Percentiles rank a stretch among this genome's conserved stretches.
Conservation (phyloP, 1,140 invertebrate genomes). For the Ostrea edulis region DNA sequence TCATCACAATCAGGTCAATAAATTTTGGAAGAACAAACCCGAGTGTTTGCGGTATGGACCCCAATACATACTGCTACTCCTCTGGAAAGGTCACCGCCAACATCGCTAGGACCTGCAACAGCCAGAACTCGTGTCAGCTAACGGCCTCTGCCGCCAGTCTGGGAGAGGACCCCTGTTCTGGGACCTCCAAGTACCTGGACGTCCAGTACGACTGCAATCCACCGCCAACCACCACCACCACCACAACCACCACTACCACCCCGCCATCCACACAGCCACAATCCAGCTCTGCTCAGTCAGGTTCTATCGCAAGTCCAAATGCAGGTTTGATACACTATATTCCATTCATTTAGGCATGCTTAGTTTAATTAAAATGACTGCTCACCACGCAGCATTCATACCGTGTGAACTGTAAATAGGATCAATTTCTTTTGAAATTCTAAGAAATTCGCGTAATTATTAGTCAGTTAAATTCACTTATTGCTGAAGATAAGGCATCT, state of each 20-base stretch:
- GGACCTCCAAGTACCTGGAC: constrained; percentile 53
- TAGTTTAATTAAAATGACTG: background rate
- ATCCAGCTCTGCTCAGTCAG: background rate
- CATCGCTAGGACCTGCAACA: constrained; percentile 52
- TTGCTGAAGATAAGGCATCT: no score
- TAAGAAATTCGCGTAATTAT: no score
- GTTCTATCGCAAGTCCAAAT: constrained; percentile 31
- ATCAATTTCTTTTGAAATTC: no score
- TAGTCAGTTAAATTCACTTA: no score
- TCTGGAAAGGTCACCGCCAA: constrained; percentile 48
- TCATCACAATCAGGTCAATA: constrained; percentile 51
- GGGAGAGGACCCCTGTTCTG: constrained; percentile 53
- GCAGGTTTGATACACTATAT: background rate
- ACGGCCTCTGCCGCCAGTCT: constrained; percentile 40
- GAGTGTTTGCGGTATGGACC: constrained; percentile 46
- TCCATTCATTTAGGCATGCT: background rate
- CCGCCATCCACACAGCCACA: background rate
- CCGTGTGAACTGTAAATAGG: no score
- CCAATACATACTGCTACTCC: constrained; percentile 53
- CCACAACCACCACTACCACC: constrained; percentile 42
- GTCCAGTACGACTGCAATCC: constrained; percentile 54
- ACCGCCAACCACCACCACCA: constrained; percentile 51
- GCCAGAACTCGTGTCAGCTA: constrained; percentile 48
- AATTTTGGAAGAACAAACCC: constrained; percentile 54
- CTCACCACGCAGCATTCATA: no score